Conservation (phyloP, 2,113 vertebrate species). For the Tragelaphus scriptus region DNA sequence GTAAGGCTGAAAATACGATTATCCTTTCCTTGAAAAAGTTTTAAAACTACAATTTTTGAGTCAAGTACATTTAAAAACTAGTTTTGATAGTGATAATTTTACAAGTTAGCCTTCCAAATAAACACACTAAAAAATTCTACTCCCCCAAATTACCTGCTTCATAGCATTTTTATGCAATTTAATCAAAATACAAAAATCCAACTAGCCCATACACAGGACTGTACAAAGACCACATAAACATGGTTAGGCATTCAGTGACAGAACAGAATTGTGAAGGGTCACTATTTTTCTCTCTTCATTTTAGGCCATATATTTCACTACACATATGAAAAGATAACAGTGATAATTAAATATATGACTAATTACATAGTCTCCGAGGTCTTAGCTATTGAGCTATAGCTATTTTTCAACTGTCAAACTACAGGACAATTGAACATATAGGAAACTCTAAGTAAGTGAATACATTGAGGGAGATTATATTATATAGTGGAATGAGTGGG, state of each 20-base stretch:
- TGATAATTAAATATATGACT: neutral
- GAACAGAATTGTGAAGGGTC: neutral
- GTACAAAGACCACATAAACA: neutral
- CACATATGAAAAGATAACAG: neutral
- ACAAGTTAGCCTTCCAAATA: neutral
- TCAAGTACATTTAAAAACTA: neutral
- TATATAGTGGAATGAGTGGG: neutral
- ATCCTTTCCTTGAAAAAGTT: neutral
- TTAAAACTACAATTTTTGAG: neutral
- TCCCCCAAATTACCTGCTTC: neutral
- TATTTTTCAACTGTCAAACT: neutral
- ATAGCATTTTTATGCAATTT: neutral
- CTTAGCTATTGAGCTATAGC: neutral
- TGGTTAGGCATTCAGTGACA: neutral
- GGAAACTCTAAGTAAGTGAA: neutral
- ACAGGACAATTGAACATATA: neutral
- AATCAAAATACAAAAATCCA: neutral
- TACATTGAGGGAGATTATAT: neutral
- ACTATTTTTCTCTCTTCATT: neutral
- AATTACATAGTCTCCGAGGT: neutral
- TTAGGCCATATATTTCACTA: neutral
- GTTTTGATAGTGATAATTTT: neutral
- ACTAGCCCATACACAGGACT: neutral
- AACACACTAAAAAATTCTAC: neutral
- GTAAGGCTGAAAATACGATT: neutral